These are phyloP conservation scores for Phrynocephalus versicolor DNA, from an alignment of 2,113 vertebrate species.

Conservation along the genomic window DNA sequence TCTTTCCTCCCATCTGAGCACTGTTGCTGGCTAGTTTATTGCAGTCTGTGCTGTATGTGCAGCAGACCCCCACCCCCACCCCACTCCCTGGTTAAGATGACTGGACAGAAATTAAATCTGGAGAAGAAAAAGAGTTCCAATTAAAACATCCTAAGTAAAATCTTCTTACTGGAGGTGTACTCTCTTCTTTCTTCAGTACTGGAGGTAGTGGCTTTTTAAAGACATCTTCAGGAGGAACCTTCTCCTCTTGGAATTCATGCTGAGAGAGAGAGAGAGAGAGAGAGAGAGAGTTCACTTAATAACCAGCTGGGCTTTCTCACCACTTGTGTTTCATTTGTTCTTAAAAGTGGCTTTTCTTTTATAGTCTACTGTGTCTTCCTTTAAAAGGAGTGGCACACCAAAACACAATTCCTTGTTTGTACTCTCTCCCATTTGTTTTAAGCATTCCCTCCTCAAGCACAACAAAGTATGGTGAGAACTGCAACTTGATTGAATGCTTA, in stretches of 20 bases:
- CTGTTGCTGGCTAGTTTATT: neutral
- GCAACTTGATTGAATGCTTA: too few relatives aligned
- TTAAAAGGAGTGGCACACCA: neutral
- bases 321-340: neutral
- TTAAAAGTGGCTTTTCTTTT: neutral
- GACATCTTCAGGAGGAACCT: slow-evolving; percentile 81
- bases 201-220: slow-evolving; percentile 97
- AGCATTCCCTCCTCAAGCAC: neutral
- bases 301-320: rapidly evolving
- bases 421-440: neutral
- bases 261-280: slow-evolving; percentile 65
- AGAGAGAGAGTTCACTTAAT: neutral
- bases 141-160: neutral
- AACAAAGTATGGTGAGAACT: neutral
- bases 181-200: slow-evolving; percentile 86
- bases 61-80: neutral
- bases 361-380: neutral
- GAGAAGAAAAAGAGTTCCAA: neutral
- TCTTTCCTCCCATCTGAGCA: neutral
- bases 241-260: slow-evolving; percentile 71
- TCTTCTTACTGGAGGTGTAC: slow-evolving; percentile 72
- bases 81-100: neutral
- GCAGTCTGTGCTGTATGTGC: neutral
- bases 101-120: neutral
- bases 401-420: neutral